These are phyloP conservation scores for Agonopterix arenella DNA, from an alignment of 2,888 invertebrate genomes.

Conservation along the genomic window DNA sequence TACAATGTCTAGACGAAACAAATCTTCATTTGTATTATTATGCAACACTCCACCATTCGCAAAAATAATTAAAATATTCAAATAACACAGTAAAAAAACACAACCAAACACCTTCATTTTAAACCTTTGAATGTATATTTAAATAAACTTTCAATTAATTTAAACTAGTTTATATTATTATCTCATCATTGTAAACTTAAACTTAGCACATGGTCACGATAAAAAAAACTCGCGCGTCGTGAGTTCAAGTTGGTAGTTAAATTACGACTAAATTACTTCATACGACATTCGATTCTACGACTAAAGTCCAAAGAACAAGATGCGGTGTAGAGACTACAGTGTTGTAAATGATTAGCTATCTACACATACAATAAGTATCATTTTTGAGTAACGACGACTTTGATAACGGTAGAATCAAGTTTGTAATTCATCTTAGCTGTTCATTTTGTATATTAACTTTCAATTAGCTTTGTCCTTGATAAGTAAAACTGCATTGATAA, in stretches of 20 bases:
- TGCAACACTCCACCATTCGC: constrained; percentile 29
- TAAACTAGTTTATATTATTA: neutral
- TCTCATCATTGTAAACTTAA: neutral
- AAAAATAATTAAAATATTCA: constrained; percentile 12
- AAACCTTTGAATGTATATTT: neutral
- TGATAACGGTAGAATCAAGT: too few species aligned
- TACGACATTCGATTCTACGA: neutral
- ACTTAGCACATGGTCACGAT: neutral
- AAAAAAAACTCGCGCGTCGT: neutral
- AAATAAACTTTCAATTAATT: neutral
- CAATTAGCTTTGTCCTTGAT: too few species aligned
- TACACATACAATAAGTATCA: too few species aligned
- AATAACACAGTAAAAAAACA: constrained; percentile 12
- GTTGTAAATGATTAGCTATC: too few species aligned
- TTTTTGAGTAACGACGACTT: too few species aligned
- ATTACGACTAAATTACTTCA: constrained; percentile 2
- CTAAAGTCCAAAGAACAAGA: neutral
- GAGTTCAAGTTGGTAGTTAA: neutral
- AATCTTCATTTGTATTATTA: constrained; percentile 15
- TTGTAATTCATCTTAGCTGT: too few species aligned
- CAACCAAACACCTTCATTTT: constrained; percentile 7
- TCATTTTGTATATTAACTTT: too few species aligned
- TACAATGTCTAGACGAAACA: constrained; percentile 70
- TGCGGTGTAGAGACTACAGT: too few species aligned
- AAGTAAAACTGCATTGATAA: too few species aligned